Percentiles rank a stretch among this genome's conserved stretches.
These are phyloP conservation scores for Aegithalos caudatus DNA, from an alignment of 2,113 vertebrate genomes.

Conservation along the genomic window DNA sequence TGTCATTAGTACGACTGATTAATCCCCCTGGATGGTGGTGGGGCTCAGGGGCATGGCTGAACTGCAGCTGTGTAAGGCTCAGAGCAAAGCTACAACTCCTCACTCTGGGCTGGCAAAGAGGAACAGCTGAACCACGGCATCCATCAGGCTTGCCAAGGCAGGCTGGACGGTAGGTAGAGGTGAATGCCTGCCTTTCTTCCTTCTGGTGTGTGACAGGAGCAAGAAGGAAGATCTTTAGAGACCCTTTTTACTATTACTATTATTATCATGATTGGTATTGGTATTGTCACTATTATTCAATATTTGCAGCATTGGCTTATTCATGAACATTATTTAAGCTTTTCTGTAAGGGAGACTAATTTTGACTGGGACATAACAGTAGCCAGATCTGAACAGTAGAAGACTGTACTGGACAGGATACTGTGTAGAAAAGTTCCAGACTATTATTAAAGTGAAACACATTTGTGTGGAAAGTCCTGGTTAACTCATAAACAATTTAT, in stretches of 20 bases:
- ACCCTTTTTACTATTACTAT: background rate
- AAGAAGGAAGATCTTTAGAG: background rate
- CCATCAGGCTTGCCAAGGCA: background rate
- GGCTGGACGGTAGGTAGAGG: background rate
- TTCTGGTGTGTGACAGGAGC: background rate
- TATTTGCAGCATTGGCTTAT: background rate
- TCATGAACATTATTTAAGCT: background rate
- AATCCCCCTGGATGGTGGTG: background rate
- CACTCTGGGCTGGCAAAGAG: background rate
- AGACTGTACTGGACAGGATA: background rate
- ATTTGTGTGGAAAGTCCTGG: conserved; percentile 37
- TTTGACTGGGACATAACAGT: background rate
- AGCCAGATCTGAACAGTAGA: background rate
- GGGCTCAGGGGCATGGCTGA: background rate
- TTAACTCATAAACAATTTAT: conserved; percentile 67
- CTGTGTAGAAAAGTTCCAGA: conserved; percentile 9
- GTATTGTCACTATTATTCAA: background rate
- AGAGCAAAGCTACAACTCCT: background rate
- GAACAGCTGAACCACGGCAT: background rate
- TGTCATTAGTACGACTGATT: background rate
- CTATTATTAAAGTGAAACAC: conserved; percentile 47
- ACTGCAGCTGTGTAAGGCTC: background rate
- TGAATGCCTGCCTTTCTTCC: background rate
- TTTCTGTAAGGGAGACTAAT: background rate
- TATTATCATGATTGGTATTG: too few species aligned